Evolutionary conservation across 2,113 vertebrate species (phyloP), one percentile per base, ranked within the genome.

Genomic region (Nannospalax galili): DNA sequence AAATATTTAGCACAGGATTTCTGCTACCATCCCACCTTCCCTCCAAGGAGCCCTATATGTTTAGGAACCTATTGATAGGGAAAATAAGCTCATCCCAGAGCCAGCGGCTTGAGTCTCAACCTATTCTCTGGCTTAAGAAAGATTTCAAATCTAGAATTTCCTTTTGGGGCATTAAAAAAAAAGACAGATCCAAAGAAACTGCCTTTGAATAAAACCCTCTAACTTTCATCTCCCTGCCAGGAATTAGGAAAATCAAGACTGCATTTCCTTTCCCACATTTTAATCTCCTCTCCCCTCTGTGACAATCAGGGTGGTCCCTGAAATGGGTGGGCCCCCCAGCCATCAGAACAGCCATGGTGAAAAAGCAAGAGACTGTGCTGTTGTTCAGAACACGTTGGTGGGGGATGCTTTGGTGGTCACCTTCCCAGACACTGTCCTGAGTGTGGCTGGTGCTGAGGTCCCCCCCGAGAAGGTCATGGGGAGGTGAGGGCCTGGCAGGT

Each of bases 401-500:
- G 96, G 96, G 90, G 30, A 82, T 74, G 77, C 93, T 93, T 95
- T 75, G 94, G 95, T 94, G 97, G 56, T 97, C 91, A 82, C 95
- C 94, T 96, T 98, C 97, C 97, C 96, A 97, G 90, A 88, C 52
- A 1, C 48, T 90, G 60, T n/a, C 64, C 90, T 69, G 75, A 69
- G 65, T 88, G 80, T 91, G 62, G 94, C 91, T 75, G 96, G 97
- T 96, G 62, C 72, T 6, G 4, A 17, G 62, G 45, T 28, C 72
- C 52, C 62, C 35, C 48, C 15, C 58, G 15, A 60, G 52, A 24
- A 75, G 26, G 45, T 30, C 65, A 37, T 6, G 30, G 6, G 26
- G 37, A 37, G 3, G 12, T 8, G 20, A 74, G 42, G 28, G 70
- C 7, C 2, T 4, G 3, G 22, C 2, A 20, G 69, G 48, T 28